Conservation (phyloP, 2,888 invertebrate species). For the Ormyrus rosae region DNA sequence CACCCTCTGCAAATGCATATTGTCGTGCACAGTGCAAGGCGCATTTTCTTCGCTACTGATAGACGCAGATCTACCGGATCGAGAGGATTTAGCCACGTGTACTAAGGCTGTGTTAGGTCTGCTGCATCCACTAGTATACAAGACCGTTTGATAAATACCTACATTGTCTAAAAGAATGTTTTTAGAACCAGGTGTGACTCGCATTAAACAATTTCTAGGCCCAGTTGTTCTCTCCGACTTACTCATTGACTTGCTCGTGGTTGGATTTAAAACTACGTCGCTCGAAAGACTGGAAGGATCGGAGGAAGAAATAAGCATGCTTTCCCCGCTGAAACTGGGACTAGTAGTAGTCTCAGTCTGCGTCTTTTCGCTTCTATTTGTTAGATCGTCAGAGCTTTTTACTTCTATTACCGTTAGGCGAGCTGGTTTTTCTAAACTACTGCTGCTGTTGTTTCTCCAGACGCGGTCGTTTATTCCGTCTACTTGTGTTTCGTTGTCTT, state of each 20-base stretch:
- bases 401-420: slow-evolving; percentile 71
- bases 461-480: slow-evolving; percentile 72
- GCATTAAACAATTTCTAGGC: slow-evolving; percentile 86
- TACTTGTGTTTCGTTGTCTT: slow-evolving; percentile 63
- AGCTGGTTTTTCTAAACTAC: slow-evolving; percentile 30
- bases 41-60: slow-evolving; percentile 63
- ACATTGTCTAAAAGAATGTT: slow-evolving; percentile 89
- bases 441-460: slow-evolving; percentile 65
- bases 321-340: slow-evolving; percentile 73
- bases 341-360: slow-evolving; percentile 67
- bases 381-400: slow-evolving; percentile 64
- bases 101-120: slow-evolving; percentile 69
- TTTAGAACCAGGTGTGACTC: slow-evolving; percentile 86
- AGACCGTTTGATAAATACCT: slow-evolving; percentile 84
- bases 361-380: slow-evolving; percentile 60
- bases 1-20: slow-evolving; percentile 81
- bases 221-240: slow-evolving; percentile 73
- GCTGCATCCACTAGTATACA: slow-evolving; percentile 79
- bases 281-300: slow-evolving; percentile 73
- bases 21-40: slow-evolving; percentile 51
- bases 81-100: slow-evolving; percentile 67
- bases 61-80: slow-evolving; percentile 67
- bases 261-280: slow-evolving; percentile 61
- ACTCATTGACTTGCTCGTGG: slow-evolving; percentile 53
- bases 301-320: slow-evolving; percentile 72